A percentile compares a stretch with the other conserved stretches of the same genome.
phyloP scores from a whole-genome alignment of 2,797 vertebrate genomes.

The Tokudaia muenninki region DNA sequence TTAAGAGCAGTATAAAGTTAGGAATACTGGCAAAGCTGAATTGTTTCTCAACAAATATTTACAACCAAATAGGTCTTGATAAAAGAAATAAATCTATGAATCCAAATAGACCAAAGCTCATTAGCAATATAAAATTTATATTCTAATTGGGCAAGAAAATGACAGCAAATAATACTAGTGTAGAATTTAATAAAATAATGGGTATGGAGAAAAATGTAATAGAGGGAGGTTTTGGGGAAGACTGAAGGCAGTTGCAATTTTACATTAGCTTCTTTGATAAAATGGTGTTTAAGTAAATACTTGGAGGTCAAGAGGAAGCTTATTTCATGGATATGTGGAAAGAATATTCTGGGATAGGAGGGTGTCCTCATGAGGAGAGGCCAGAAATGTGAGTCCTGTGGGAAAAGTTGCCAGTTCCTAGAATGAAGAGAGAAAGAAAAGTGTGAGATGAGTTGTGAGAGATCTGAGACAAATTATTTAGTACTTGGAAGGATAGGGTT shows the following conservation, averaged over 20 bases:
- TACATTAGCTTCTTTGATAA: background rate
- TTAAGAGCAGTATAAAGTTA: conserved; percentile 33
- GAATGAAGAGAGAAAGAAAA: background rate
- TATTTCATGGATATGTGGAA: background rate
- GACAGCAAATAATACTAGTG: background rate
- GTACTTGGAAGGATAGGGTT: too few relatives aligned
- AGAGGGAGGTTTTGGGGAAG: background rate
- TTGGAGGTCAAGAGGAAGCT: background rate
- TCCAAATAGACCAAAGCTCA: background rate
- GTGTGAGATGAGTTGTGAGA: background rate
- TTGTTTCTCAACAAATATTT: conserved; percentile 9
- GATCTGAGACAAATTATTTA: background rate
- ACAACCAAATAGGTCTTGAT: background rate
- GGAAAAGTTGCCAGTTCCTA: background rate
- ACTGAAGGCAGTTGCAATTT: background rate
- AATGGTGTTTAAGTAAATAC: background rate
- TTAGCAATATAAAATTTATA: background rate
- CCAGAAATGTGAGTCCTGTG: background rate
- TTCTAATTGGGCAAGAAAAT: background rate
- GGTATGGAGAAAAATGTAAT: background rate
- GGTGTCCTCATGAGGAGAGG: background rate
- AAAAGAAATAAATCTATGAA: background rate
- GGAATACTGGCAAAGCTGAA: background rate
- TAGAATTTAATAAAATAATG: background rate
- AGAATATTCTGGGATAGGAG: background rate